These are phyloP conservation scores for Heterodera schachtii DNA, from an alignment of 1,140 invertebrate species.

Conservation along the genomic window DNA sequence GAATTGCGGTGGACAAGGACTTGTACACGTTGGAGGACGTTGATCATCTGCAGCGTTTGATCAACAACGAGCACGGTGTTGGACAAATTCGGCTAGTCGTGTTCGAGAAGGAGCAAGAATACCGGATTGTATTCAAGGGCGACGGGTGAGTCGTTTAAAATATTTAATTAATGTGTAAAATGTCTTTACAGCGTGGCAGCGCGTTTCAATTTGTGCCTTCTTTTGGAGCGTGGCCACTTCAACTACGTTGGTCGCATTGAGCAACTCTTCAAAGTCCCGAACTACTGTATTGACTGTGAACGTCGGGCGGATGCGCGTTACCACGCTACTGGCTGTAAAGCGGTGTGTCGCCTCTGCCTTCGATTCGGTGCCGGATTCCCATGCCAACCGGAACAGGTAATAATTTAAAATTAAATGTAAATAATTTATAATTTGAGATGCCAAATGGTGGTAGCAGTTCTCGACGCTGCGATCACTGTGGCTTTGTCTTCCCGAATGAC, in stretches of 20 bases:
- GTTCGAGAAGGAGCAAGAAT: background rate
- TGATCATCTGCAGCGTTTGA: background rate
- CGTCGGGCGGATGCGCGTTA: background rate
- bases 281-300: background rate
- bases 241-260: background rate
- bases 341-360: background rate
- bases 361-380: background rate
- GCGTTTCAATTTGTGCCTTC: background rate
- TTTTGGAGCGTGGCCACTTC: background rate
- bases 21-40: background rate
- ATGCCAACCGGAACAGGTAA: background rate
- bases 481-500: slow-evolving; percentile 7
- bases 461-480: background rate
- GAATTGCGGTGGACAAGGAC: background rate
- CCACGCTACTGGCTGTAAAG: background rate
- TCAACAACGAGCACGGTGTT: background rate
- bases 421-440: background rate
- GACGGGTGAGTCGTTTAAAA: background rate
- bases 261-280: background rate
- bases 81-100: background rate
- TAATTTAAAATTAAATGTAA: background rate
- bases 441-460: background rate
- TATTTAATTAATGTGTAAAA: background rate
- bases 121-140: background rate
- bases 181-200: background rate